Base-by-base conservation (phyloP, 2,888 invertebrate species). In the Selenia dentaria region DNA sequence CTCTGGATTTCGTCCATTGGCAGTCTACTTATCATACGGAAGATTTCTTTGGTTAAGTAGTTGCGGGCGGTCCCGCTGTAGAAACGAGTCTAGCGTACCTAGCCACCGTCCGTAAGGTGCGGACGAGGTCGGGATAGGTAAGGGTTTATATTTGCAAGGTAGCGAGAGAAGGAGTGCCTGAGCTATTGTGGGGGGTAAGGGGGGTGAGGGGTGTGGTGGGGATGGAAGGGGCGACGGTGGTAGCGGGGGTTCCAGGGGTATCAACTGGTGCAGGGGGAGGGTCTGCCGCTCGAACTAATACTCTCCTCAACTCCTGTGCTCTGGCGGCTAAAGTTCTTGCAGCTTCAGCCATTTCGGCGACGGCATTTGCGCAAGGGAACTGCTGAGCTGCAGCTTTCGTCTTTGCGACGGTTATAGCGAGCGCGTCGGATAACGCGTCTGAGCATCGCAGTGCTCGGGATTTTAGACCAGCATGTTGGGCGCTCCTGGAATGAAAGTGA, bases 331-430 rank as follows among this genome's bases (percentile, higher is more conserved):
- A 94, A 59, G 95, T 94, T 14, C 96, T 94, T 22, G 98, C 96
- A 3, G 96, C 94, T 72, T 97, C 97, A 3, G 98, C 97, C 98
- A 98, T 98, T 63, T 96, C 96, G 62, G 97, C 96, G 10, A 98
- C 97, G 0, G 97, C 97, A 24, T 93, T 92, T 6, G 98, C 97
- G 69, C 96, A 96, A 0, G 98, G 98, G 80, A 97, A 98, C 83
- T 97, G 96, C 47, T 96, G 93, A 2, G 98, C 98, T 0, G 98
- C 98, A 52, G 94, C 94, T 81, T 98, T 98, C 0, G 98, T 98
- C 72, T 97, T 96, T 13, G 93, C 93, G 0, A 98, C 98, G 20
- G 96, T 96, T 9, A 94, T 92, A 25, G 96, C 96, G 3, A 97
- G 81, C 1, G 95, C 95, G 67, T 96, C 96, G 16, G 95, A 96